Conservation (phyloP, 2,113 vertebrate species). For the Hippolais icterina region DNA sequence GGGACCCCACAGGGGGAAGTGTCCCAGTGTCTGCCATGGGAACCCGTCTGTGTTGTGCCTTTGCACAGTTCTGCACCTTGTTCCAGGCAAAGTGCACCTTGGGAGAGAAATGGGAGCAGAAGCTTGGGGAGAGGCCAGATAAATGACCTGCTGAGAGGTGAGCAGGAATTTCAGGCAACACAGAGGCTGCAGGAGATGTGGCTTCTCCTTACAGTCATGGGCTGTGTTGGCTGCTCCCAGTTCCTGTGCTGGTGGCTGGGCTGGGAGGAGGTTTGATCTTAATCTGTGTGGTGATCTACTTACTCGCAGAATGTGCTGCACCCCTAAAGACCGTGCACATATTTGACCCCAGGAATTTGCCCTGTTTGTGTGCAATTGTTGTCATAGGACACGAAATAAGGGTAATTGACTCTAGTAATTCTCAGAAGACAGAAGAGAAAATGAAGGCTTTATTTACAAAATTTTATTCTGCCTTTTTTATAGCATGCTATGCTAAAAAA, state of each 20-base stretch:
- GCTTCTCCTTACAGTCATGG: fast-evolving
- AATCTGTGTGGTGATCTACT: background rate
- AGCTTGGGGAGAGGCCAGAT: background rate
- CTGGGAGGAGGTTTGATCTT: background rate
- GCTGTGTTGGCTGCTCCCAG: background rate
- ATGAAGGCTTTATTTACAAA: too few relatives aligned
- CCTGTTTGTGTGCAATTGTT: background rate
- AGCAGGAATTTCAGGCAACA: background rate
- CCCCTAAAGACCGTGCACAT: background rate
- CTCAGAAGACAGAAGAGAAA: too few relatives aligned
- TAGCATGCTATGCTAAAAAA: too few relatives aligned
- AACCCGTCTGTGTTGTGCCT: background rate
- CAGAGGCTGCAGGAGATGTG: background rate
- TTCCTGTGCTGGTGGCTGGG: background rate
- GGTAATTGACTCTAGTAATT: too few relatives aligned
- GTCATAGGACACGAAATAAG: too few relatives aligned
- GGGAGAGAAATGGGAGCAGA: background rate
- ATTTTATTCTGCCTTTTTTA: too few relatives aligned
- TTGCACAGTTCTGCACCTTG: background rate
- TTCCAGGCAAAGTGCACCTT: background rate
- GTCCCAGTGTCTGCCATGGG: background rate
- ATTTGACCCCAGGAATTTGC: background rate
- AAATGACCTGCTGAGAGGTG: background rate
- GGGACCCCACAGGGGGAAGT: background rate
- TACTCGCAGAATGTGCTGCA: background rate